Evolutionary conservation across 2,888 invertebrate genomes (phyloP).

Genomic region (Stegana nigrithorax): DNA sequence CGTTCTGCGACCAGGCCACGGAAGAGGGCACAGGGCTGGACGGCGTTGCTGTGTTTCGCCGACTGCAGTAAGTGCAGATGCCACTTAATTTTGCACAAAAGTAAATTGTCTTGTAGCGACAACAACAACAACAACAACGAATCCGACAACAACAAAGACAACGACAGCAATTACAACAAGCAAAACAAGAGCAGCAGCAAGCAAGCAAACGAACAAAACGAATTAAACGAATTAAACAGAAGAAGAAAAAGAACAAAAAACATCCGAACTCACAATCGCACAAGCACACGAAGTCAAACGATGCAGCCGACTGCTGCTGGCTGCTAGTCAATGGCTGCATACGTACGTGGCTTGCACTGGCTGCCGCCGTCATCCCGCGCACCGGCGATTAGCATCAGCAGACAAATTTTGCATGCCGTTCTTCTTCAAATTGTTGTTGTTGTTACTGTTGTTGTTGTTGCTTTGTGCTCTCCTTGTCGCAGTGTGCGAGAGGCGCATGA

Average conservation of each 20-base stretch:
- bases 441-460: too few relatives aligned
- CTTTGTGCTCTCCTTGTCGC: constrained; percentile 41
- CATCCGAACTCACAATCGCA: constrained; percentile 43
- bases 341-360: constrained; percentile 41
- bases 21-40: constrained; percentile 13
- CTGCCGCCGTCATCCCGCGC: constrained; percentile 32
- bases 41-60: not conserved
- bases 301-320: constrained; percentile 14
- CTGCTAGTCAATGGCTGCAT: constrained; percentile 27
- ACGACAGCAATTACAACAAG: too few relatives aligned
- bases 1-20: constrained; percentile 12
- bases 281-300: not conserved
- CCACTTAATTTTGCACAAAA: constrained; percentile 66
- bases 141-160: constrained; percentile 32
- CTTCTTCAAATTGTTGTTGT: too few relatives aligned
- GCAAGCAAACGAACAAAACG: constrained; percentile 30
- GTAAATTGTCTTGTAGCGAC: constrained; percentile 65
- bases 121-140: constrained; percentile 40
- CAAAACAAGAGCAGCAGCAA: constrained; percentile 38
- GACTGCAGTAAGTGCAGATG: constrained; percentile 62
- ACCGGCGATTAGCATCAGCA: constrained; percentile 65
- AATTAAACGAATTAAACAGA: not conserved
- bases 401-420: constrained; percentile 61
- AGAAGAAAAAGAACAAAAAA: constrained; percentile 51
- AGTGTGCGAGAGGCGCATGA: constrained; percentile 46